phyloP scores from a whole-genome alignment of 2,888 invertebrate genomes.

The Agrenia bidenticulata region DNA sequence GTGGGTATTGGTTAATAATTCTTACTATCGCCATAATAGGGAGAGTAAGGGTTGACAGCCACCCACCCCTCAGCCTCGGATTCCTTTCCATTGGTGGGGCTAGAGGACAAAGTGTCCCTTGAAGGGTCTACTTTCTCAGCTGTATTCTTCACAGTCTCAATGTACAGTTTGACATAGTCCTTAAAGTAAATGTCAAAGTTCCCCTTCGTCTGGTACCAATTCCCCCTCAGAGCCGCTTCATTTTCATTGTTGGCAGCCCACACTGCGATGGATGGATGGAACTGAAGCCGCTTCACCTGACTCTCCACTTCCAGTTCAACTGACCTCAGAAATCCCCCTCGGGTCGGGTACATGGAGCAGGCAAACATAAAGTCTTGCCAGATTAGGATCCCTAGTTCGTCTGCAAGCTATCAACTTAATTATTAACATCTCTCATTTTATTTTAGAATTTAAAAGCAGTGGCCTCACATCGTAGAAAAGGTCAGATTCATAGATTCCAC shows the following conservation, averaged over 20 bases:
- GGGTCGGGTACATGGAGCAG: slow-evolving; percentile 61
- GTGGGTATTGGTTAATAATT: no score
- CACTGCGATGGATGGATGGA: slow-evolving; percentile 55
- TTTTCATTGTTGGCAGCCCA: slow-evolving; percentile 66
- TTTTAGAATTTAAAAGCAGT: background rate
- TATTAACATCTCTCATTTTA: background rate
- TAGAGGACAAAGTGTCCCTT: slow-evolving; percentile 76
- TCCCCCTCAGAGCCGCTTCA: slow-evolving; percentile 72
- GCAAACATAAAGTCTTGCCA: slow-evolving; percentile 66
- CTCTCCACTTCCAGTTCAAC: slow-evolving; percentile 58
- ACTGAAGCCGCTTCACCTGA: slow-evolving; percentile 59
- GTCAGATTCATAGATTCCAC: slow-evolving; percentile 92
- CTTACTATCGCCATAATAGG: slow-evolving; percentile 80
- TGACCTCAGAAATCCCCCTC: slow-evolving; percentile 57
- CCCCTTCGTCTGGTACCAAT: slow-evolving; percentile 69
- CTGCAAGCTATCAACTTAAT: slow-evolving; percentile 55
- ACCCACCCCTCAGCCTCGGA: slow-evolving; percentile 75
- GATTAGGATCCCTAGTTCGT: slow-evolving; percentile 60
- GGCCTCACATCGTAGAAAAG: slow-evolving; percentile 70
- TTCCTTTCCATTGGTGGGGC: slow-evolving; percentile 82
- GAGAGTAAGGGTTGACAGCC: slow-evolving; percentile 73
- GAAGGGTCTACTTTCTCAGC: slow-evolving; percentile 65
- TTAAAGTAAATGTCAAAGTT: slow-evolving; percentile 63
- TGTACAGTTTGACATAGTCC: slow-evolving; percentile 82
- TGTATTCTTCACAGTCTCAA: slow-evolving; percentile 69